Percentiles rank a stretch among this genome's conserved stretches.
These are phyloP conservation scores for Hyaena hyaena DNA, from an alignment of 2,113 vertebrate genomes.

Conservation along the genomic window DNA sequence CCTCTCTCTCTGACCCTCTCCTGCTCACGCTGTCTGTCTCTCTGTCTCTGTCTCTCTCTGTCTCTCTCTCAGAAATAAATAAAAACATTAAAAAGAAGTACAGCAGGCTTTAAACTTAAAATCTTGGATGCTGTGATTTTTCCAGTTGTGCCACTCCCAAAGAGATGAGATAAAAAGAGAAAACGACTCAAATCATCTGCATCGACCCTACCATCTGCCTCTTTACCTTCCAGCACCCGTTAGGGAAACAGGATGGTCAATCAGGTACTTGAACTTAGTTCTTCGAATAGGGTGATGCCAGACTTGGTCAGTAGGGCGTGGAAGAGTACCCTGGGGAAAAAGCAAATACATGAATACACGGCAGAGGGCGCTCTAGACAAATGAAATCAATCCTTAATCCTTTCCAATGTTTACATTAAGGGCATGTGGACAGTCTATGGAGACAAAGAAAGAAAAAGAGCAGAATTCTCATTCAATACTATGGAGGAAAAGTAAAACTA, in stretches of 20 bases:
- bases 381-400: not conserved
- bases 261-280: slow-evolving; percentile 90
- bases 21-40: no score
- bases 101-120: not conserved
- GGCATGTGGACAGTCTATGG: not conserved
- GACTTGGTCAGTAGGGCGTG: slow-evolving; percentile 85
- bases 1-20: no score
- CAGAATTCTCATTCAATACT: not conserved
- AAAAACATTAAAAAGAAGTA: not conserved
- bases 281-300: slow-evolving; percentile 90
- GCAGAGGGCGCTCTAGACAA: not conserved
- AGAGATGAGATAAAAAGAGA: not conserved
- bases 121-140: not conserved
- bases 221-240: slow-evolving; percentile 90
- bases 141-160: not conserved
- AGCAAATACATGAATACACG: slow-evolving; percentile 10
- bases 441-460: not conserved
- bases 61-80: no score
- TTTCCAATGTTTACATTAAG: not conserved
- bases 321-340: slow-evolving; percentile 84
- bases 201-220: not conserved
- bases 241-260: slow-evolving; percentile 90
- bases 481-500: not conserved
- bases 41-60: no score
- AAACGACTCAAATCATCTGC: not conserved